Base-by-base conservation (phyloP, 2,888 invertebrate species). In the Scaptomyza flava region DNA sequence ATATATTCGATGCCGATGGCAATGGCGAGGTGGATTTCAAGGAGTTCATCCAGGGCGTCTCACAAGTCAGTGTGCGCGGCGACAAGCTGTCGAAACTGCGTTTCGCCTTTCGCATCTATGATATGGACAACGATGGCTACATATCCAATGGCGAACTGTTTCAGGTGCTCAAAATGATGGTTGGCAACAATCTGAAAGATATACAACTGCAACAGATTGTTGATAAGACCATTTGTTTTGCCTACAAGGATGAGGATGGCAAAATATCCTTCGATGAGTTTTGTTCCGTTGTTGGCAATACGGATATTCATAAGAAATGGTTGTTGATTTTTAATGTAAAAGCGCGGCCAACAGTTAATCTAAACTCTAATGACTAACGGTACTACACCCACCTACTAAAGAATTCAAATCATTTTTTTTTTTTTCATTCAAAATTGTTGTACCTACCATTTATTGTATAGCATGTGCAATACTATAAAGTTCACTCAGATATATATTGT, bases 221-320 rank as follows among this genome's bases (percentile, higher is more conserved):
- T 72, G 99, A 99, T 93, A 99, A 99, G 94, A 99, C 99, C 71
- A 99, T 99, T 92, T 94, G 99, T 77, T 99, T 99, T 93, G 99
- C 99, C 70, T 99, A 99, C 93, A 98, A 98, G 93, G 99, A 99
- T 93, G 99, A 99, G 92, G 99, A 99, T 93, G 99, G 99, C 78
- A 99, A 99, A 94, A 99, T 99, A 91, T 99, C 99, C 70, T 99
- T 99, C 93, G 98, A 99, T 93, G 99, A 99, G 93, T 99, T 99
- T 93, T 99, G 99, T 94, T 96, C 97, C 89, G 99, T 99, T 90
- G 99, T 99, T 90, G 99, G 99, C 91, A 98, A 98, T 93, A 98
- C 99, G 89, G 99, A 99, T 94, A 99, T 99, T 91, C 99, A 99
- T 94, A 99, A 99, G 96, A 99, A 94, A 99, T 99, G 99, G 99